These are phyloP conservation scores for Formica selysi DNA, from an alignment of 1,140 invertebrate species.

Conservation along the genomic window DNA sequence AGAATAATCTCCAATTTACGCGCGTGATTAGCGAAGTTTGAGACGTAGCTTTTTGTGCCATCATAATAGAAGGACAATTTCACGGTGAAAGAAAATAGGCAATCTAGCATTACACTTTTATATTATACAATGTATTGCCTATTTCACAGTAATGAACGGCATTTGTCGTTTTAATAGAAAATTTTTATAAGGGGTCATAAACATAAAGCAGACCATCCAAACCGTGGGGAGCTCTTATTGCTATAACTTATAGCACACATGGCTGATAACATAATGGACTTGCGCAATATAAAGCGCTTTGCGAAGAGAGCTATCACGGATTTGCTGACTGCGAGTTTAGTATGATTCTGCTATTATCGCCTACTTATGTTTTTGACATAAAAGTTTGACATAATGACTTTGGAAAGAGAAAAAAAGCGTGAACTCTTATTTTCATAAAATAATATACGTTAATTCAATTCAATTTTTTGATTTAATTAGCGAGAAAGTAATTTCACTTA, in stretches of 20 bases:
- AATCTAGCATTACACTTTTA: slow-evolving; percentile 1
- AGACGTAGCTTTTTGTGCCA: neutral
- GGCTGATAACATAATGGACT: slow-evolving; percentile 76
- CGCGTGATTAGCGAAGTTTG: slow-evolving; percentile 18
- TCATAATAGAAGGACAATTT: slow-evolving; percentile 19
- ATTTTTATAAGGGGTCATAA: slow-evolving; percentile 70
- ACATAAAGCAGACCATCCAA: slow-evolving; percentile 57
- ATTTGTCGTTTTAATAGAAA: slow-evolving; percentile 74
- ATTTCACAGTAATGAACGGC: slow-evolving; percentile 65
- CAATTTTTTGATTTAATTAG: neutral
- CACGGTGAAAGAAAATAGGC: neutral
- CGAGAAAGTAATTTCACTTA: neutral
- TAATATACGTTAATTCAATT: neutral
- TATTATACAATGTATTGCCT: slow-evolving; percentile 48
- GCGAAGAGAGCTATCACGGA: slow-evolving; percentile 62
- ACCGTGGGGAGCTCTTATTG: slow-evolving; percentile 65
- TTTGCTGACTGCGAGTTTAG: slow-evolving; percentile 63
- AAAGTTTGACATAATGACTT: slow-evolving; percentile 50
- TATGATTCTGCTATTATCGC: slow-evolving; percentile 20
- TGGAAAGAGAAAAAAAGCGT: neutral
- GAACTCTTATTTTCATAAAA: neutral
- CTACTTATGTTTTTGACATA: slow-evolving; percentile 14
- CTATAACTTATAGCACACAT: slow-evolving; percentile 72
- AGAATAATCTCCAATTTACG: slow-evolving; percentile 36
- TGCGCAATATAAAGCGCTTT: slow-evolving; percentile 75